These are phyloP conservation scores for Hydroisotoma schaefferi DNA, from an alignment of 2,888 invertebrate genomes.

Conservation along the genomic window DNA sequence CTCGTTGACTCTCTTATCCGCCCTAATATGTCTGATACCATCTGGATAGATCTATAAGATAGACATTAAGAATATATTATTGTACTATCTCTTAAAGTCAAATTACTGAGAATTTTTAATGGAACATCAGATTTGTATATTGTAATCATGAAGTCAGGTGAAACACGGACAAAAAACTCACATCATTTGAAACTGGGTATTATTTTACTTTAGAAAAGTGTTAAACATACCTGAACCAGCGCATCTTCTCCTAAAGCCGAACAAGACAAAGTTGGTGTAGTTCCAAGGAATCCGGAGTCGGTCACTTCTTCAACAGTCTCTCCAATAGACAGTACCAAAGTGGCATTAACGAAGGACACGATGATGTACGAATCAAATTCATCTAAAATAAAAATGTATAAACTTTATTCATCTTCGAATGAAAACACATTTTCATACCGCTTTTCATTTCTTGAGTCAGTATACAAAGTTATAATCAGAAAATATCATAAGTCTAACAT, in stretches of 20 bases:
- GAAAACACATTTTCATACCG: constrained; percentile 2
- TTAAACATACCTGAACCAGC: constrained; percentile 71
- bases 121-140: constrained; percentile 40
- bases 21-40: constrained; percentile 95
- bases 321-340: constrained; percentile 96
- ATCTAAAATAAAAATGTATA: constrained; percentile 61
- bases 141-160: constrained; percentile 47
- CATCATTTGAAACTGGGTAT: constrained; percentile 28
- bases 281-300: constrained; percentile 97
- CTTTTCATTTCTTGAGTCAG: neutral
- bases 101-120: neutral
- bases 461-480: neutral
- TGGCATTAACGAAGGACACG: constrained; percentile 98
- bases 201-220: constrained; percentile 50
- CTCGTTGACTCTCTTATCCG: constrained; percentile 97
- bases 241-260: constrained; percentile 97
- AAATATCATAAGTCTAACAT: constrained; percentile 48
- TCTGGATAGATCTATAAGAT: constrained; percentile 83
- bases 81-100: neutral
- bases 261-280: constrained; percentile 97
- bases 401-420: neutral
- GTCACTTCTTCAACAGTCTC: constrained; percentile 99
- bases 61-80: neutral
- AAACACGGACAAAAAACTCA: constrained; percentile 48
- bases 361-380: constrained; percentile 99